Conservation (phyloP, 2,113 vertebrate genomes). For the Etheostoma cragini region DNA sequence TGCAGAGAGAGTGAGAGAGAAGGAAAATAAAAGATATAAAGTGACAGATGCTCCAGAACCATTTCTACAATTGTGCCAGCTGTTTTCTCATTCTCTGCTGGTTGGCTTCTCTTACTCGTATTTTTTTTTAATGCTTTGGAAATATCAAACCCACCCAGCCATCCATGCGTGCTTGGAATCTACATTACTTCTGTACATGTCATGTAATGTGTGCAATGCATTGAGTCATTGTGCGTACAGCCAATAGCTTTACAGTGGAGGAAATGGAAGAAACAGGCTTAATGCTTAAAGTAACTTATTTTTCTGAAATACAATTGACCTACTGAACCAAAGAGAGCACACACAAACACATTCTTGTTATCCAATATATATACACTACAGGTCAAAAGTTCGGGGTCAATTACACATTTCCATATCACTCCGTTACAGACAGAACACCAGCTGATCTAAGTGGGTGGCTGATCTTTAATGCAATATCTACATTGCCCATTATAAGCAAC, state of each 20-base stretch:
- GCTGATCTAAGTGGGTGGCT: too few species aligned
- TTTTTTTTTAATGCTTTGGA: background rate
- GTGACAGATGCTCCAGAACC: slow-evolving; percentile 18
- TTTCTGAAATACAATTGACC: slow-evolving; percentile 2
- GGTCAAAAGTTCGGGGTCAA: too few species aligned
- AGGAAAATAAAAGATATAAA: slow-evolving; percentile 27
- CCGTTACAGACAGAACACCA: too few species aligned
- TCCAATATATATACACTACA: background rate
- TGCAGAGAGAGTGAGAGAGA: slow-evolving; percentile 9
- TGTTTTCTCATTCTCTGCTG: background rate
- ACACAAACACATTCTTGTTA: background rate
- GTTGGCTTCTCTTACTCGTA: background rate
- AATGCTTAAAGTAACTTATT: background rate
- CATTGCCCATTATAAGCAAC: too few species aligned
- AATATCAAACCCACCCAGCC: slow-evolving; percentile 6
- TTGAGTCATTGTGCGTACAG: background rate
- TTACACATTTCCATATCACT: too few species aligned
- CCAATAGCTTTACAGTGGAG: background rate
- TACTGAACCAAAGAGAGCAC: slow-evolving; percentile 1
- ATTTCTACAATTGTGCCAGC: slow-evolving; percentile 5
- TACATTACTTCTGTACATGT: background rate
- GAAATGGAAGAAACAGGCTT: background rate
- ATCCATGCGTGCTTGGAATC: background rate
- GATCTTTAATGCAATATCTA: too few species aligned
- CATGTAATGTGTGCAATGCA: background rate